Evolutionary conservation across 35 echinoderm and acorn worm species (phyloP), one percentile per base, ranked within the genome.

Genomic region (Amphiura filiformis): DNA sequence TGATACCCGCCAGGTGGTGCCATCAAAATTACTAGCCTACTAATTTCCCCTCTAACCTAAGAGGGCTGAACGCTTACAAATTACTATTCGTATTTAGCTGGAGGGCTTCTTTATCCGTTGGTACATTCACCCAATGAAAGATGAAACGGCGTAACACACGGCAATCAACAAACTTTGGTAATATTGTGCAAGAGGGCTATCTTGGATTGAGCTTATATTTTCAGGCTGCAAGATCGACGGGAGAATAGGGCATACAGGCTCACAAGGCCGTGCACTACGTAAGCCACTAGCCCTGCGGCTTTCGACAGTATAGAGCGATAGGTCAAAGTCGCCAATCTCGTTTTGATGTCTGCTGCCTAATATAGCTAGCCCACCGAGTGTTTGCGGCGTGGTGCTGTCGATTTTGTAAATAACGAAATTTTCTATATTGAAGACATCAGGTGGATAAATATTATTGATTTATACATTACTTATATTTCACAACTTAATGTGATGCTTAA

Each of bases 121-220:
- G 61, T 70, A 18, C 28, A 70, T 70, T 70, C 61, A 70, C 15
- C 20, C 61, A 70, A 70, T 70, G 61, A 70, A 70, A 70, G 28
- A 70, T 30, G 61, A 70, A 70, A 70, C 61, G 61, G 26, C 61
- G 7, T 2, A 70, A 70, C 61, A 70, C 61, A 70, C 61, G 61
- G 28, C 61, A 18, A 52, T 70, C 61, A 70, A 70, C 61, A 70
- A 70, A 70, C 61, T 70, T 70, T 11, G 61, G 61, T 70, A 70
- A 11, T 18, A 70, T 70, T 70, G 61, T 70, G 61, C 2, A 15
- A 70, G 3, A n/a, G 26, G 28, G 61, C 4, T 3, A 70, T 11
- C 7, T 70, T 70, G 2, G 61, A n/a, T 47, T 70, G 61, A 18
- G 61, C 26, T 70, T 70, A 23, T 70, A 70, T 70, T 70, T 70